These are phyloP conservation scores for Erythrocercus mccallii DNA, from an alignment of 2,113 vertebrate genomes.

Conservation along the genomic window DNA sequence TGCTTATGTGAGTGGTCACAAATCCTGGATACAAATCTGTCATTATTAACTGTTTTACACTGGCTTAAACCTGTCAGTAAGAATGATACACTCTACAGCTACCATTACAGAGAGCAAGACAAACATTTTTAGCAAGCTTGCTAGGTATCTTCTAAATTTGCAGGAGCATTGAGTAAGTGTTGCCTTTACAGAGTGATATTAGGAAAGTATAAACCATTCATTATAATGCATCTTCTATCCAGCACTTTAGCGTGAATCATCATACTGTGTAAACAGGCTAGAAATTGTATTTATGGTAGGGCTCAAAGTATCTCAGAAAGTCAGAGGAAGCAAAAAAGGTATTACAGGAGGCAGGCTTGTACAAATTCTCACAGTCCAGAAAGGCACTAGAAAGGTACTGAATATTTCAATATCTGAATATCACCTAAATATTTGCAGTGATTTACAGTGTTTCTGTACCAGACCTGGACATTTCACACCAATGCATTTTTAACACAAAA, in stretches of 20 bases:
- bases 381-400: not conserved
- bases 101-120: not conserved
- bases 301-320: not conserved
- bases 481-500: not conserved
- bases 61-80: not conserved
- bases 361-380: not conserved
- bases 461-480: not conserved
- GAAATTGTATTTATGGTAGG: not conserved
- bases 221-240: not conserved
- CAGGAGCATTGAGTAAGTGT: not conserved
- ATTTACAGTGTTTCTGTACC: not conserved
- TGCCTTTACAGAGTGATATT: not conserved
- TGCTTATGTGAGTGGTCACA: not conserved
- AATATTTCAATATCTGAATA: too few relatives aligned
- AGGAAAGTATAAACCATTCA: slow-evolving; percentile 2
- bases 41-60: not conserved
- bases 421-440: not conserved
- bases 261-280: not conserved
- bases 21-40: not conserved
- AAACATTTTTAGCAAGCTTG: not conserved
- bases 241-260: not conserved
- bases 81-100: not conserved
- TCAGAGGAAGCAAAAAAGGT: not conserved
- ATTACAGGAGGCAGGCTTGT: not conserved
- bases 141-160: not conserved